Evolutionary conservation across 1,140 invertebrate genomes (phyloP), one percentile per base, ranked within the genome.

Genomic region (Drosophila nikananu): DNA sequence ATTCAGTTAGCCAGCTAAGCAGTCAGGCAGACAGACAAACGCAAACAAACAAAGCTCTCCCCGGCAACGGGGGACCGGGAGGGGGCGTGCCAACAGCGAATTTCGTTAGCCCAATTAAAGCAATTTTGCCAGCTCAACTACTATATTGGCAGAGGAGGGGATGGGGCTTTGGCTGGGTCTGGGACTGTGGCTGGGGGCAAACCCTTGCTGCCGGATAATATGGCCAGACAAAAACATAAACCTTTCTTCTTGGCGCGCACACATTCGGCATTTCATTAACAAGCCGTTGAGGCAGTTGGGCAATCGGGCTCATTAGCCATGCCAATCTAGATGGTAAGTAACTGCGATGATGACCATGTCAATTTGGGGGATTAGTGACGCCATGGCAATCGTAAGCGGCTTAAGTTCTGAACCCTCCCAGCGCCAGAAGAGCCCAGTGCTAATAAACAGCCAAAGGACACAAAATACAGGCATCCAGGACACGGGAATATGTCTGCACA

Each of bases 31-130:
- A 89, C 81, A 81, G 80, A 83, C 80, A 84, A 81, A 86, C 68
- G 57, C 70, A 86, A 86, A 86, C 79, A 86, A 82, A 86, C 84
- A 80, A 77, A 86, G 73, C 82, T 52, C 77, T 32, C 81, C 81
- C 79, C 46, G 73, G 81, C 60, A 84, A 86, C 78, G 27, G 17
- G 17, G 4, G 13, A n/a, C 2, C 2, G 7, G 46, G 17, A n/a
- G 35, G 27, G 37, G 73, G 42, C 57, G 64, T 72, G 73, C 51
- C 60, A 73, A 62, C 49, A 60, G 77, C 77, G 48, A 80, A 75
- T 83, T 80, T 80, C 49, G 83, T 80, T 87, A 80, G 78, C 66
- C 86, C 84, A 89, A 89, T 89, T 89, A 89, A 89, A 89, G 81
- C 86, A 84, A 80, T 89, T 89, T 89, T 52, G 64, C 67, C 81